Base-by-base conservation (phyloP, 2,888 invertebrate genomes). In the Celastrina argiolus region DNA sequence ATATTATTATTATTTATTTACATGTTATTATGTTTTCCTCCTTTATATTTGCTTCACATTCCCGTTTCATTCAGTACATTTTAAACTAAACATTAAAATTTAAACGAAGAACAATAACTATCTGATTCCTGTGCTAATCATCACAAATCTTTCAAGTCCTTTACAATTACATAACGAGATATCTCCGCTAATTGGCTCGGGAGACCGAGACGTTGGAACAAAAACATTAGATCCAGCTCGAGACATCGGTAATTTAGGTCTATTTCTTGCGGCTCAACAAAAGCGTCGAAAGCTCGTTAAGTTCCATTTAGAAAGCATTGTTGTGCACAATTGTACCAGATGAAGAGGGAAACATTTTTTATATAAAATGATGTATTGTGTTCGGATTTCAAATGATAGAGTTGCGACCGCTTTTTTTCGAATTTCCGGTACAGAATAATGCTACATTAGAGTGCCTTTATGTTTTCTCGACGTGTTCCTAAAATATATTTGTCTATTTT, bases 181-280 rank as follows among this genome's bases (percentile, higher is more conserved):
- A 8, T 51, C 51, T 34, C 4, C 22, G 10, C 34, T 59, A 16
- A 59, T 59, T 59, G 59, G 31, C 31, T 31, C 3, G n/a, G 59
- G 10, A 34, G 12, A 59, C 34, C 59, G 16, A 34, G 31, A 31
- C 28, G 58, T n/a, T 56, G 34, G 5, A 34, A 59, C 59, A 59
- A 59, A 59, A 59, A 34, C 34, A 34, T 34, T 59, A 59, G 59
- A 18, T 51, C 45, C 28, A 28, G 28, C 31, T 59, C 68, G 73
- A 74, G 74, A 74, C 74, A 73, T 67, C 67, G 67, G 74, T 74
- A 79, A 78, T 79, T 79, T 71, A 69, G 75, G 63, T 34, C n/a
- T 59, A 59, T 59, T 59, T 59, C 59, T 31, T 59, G 16, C 10
- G 36, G 39, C 61, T 36, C 12, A 39, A 61, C 61, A 61, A 61